These are phyloP conservation scores for Eristalis intricaria DNA, from an alignment of 2,888 invertebrate genomes.

Conservation along the genomic window DNA sequence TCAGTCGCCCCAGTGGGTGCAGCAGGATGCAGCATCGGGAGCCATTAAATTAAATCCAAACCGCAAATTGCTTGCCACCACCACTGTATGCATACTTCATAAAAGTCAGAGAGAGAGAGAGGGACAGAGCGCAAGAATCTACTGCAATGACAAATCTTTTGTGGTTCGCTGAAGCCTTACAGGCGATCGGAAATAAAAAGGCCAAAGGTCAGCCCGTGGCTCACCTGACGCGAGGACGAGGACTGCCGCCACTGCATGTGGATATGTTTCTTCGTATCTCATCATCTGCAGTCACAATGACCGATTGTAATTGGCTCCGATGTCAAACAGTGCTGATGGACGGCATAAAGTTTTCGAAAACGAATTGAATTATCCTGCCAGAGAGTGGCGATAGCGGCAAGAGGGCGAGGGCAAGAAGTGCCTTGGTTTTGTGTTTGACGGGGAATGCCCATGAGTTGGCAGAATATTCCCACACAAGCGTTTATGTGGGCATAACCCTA, in stretches of 20 bases:
- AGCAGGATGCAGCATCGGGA: constrained; percentile 48
- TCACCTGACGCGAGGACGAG: constrained; percentile 35
- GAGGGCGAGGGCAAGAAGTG: constrained; percentile 53
- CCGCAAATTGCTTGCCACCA: constrained; percentile 51
- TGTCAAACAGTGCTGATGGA: constrained; percentile 66
- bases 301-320: constrained; percentile 60
- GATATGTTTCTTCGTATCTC: constrained; percentile 9
- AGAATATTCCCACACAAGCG: constrained; percentile 39
- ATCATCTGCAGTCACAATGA: constrained; percentile 50
- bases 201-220: constrained; percentile 33
- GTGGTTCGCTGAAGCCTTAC: background rate
- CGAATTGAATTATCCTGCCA: constrained; percentile 65
- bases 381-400: background rate
- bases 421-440: constrained; percentile 44
- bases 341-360: constrained; percentile 60
- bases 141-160: constrained; percentile 68
- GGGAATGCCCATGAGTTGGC: constrained; percentile 61
- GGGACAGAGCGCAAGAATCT: background rate
- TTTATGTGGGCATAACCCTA: background rate
- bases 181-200: constrained; percentile 6
- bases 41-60: constrained; percentile 54
- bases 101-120: constrained; percentile 2
- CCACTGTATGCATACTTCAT: background rate
- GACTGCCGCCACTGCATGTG: background rate
- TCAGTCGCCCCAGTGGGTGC: constrained; percentile 11